Evolutionary conservation across 92 coral and sea anemone species (phyloP).

Genomic region (Chrysogorgia sp.): DNA sequence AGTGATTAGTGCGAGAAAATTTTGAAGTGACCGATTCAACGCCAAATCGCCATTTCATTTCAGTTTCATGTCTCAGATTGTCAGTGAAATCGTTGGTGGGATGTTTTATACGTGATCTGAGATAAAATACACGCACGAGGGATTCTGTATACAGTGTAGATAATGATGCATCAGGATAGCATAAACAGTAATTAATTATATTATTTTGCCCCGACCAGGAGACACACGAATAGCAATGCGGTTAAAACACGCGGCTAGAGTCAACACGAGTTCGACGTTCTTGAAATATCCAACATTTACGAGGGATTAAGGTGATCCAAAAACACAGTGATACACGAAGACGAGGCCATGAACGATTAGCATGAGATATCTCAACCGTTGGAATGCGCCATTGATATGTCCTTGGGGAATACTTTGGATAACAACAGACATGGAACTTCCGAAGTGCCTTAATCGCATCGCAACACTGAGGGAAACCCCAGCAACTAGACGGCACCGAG

Average conservation of each 20-base stretch:
- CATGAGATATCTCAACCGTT: slow-evolving; percentile 15
- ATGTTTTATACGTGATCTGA: too few species aligned
- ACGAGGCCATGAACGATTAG: background rate
- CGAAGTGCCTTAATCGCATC: slow-evolving; percentile 10
- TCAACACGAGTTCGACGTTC: background rate
- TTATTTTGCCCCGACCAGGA: too few species aligned
- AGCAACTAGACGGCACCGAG: background rate
- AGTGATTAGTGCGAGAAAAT: background rate
- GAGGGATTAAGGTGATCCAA: background rate
- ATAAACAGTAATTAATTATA: too few species aligned
- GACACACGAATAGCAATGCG: background rate
- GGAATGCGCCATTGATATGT: slow-evolving; percentile 65
- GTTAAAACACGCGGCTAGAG: background rate
- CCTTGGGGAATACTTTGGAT: slow-evolving; percentile 83
- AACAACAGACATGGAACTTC: slow-evolving; percentile 73
- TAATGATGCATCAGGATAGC: too few species aligned
- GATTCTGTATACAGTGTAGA: too few species aligned
- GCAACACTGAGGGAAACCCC: background rate
- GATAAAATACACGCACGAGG: too few species aligned
- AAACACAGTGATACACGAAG: background rate
- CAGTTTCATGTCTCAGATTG: background rate
- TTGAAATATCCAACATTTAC: background rate
- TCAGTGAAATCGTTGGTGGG: too few species aligned
- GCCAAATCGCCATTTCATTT: background rate
- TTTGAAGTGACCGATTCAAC: background rate